Evolutionary conservation across 1,140 invertebrate genomes (phyloP).

Genomic region (Macrocentrus cingulum): DNA sequence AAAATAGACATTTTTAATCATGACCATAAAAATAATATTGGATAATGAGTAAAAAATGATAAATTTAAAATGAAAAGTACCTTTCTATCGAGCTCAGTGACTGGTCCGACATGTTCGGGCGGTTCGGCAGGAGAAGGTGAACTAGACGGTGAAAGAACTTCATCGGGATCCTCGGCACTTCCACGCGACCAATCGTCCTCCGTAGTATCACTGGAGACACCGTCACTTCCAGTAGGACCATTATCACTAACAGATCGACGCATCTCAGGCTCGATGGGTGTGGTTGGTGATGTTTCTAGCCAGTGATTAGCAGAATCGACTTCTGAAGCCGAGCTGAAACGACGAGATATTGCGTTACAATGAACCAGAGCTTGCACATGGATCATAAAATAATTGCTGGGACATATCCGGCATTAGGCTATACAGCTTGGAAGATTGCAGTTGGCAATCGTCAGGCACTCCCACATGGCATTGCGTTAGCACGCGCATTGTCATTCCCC

Average conservation of each 20-base stretch:
- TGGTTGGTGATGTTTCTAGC: constrained; percentile 50
- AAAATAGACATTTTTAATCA: too few relatives aligned
- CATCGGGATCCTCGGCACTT: constrained; percentile 64
- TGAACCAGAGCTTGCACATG: not conserved
- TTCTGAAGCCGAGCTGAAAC: constrained; percentile 51
- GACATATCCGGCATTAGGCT: not conserved
- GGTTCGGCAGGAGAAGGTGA: constrained; percentile 48
- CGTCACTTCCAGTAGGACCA: constrained; percentile 62
- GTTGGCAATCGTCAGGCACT: constrained; percentile 1
- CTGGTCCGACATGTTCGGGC: constrained; percentile 47
- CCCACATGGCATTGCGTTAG: constrained; percentile 6
- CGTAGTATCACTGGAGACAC: constrained; percentile 66
- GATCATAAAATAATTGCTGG: not conserved
- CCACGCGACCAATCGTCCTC: constrained; percentile 71
- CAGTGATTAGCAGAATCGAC: constrained; percentile 44
- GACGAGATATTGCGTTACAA: not conserved
- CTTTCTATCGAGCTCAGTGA: constrained; percentile 56
- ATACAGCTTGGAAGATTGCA: constrained; percentile 1
- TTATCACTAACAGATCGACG: constrained; percentile 57
- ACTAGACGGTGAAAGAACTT: constrained; percentile 51
- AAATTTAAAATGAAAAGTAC: constrained; percentile 27
- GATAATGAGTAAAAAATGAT: too few relatives aligned
- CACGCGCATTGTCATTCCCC: not conserved
- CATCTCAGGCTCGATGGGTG: constrained; percentile 48
- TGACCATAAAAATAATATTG: too few relatives aligned